phyloP scores from a whole-genome alignment of 2,797 vertebrate species.

The Ctenopoma kingsleyae region DNA sequence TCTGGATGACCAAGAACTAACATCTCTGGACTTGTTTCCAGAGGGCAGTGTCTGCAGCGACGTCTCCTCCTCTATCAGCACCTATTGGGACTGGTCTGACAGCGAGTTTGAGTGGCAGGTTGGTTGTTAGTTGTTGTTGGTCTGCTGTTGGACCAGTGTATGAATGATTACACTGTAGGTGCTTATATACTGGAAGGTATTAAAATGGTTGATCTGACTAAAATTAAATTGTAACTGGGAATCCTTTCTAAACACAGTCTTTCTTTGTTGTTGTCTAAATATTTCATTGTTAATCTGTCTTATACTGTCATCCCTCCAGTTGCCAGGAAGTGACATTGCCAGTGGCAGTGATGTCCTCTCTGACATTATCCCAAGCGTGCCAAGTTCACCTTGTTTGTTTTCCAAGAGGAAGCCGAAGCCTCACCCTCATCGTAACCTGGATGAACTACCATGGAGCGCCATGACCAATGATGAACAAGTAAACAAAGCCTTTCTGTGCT shows the following conservation, averaged over 20 bases:
- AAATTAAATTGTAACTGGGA: background rate
- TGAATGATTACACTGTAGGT: background rate
- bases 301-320: slow-evolving; percentile 75
- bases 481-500: background rate
- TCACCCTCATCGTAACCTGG: slow-evolving; percentile 93
- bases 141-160: background rate
- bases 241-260: background rate
- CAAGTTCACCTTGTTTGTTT: slow-evolving; percentile 95
- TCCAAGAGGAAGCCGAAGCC: slow-evolving; percentile 94
- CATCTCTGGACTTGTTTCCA: slow-evolving; percentile 96
- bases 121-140: slow-evolving; percentile 36
- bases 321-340: slow-evolving; percentile 96
- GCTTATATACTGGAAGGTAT: background rate
- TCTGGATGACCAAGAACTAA: slow-evolving; percentile 96
- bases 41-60: slow-evolving; percentile 99
- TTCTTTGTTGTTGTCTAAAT: background rate
- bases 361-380: slow-evolving; percentile 97
- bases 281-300: slow-evolving; percentile 1
- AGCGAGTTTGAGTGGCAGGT: slow-evolving; percentile 99
- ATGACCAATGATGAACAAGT: slow-evolving; percentile 99
- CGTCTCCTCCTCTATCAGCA: slow-evolving; percentile 98
- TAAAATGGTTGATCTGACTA: background rate
- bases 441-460: slow-evolving; percentile 97
- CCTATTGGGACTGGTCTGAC: slow-evolving; percentile 99
- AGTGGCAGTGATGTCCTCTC: slow-evolving; percentile 98